Evolutionary conservation across 2,888 invertebrate species (phyloP).

Genomic region (Chymomyza caudatula): DNA sequence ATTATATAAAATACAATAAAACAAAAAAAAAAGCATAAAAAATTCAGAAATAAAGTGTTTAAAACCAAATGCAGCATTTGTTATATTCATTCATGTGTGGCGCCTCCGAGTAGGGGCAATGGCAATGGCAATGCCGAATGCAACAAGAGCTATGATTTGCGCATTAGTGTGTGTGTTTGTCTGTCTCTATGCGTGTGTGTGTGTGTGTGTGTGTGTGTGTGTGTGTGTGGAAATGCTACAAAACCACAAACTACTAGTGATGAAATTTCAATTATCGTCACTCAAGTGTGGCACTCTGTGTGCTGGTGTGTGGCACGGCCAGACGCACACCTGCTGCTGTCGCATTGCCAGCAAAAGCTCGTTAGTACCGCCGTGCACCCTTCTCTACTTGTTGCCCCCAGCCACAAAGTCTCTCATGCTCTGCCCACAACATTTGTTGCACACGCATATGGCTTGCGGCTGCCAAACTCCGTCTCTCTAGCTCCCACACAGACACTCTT

Average conservation of each 20-base stretch:
- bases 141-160: constrained; percentile 53
- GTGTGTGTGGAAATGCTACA: constrained; percentile 45
- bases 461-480: constrained; percentile 18
- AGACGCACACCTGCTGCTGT: constrained; percentile 69
- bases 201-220: neutral
- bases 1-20: constrained; percentile 10
- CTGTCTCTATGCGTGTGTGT: neutral
- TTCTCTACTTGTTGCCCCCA: neutral
- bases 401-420: constrained; percentile 5
- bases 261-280: constrained; percentile 73
- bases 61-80: constrained; percentile 55
- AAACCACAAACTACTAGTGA: constrained; percentile 73
- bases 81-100: neutral
- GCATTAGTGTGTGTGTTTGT: constrained; percentile 52
- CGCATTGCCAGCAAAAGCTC: constrained; percentile 69
- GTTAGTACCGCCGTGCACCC: constrained; percentile 40
- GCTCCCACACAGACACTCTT: constrained; percentile 24
- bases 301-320: constrained; percentile 35
- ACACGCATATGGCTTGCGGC: constrained; percentile 39
- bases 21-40: constrained; percentile 23
- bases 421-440: constrained; percentile 68
- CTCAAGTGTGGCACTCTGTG: constrained; percentile 60
- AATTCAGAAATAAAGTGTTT: constrained; percentile 72
- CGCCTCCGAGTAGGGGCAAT: constrained; percentile 56
- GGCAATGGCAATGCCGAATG: constrained; percentile 16